Evolutionary conservation across 2,888 invertebrate species (phyloP).

Genomic region (Taphrorychus bicolor): DNA sequence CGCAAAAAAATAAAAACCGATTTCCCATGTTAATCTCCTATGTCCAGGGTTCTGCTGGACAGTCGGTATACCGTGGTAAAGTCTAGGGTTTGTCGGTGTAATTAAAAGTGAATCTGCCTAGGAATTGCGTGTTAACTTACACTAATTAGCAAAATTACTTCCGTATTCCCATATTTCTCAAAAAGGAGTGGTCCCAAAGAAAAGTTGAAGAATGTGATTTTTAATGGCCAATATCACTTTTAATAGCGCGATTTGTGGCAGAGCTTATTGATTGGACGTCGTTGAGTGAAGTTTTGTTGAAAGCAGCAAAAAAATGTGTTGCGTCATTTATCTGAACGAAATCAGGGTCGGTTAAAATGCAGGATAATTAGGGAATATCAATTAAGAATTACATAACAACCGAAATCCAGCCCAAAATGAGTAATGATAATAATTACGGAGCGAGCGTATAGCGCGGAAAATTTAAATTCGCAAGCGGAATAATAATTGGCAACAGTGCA

Average conservation of each 20-base stretch:
- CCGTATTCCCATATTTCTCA: not conserved
- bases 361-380: not conserved
- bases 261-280: no score
- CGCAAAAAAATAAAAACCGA: no score
- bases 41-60: no score
- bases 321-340: not conserved
- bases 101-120: constrained; percentile 16
- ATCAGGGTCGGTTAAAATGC: not conserved
- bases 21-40: no score
- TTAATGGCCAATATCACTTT: not conserved
- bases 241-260: no score
- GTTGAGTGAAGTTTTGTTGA: no score
- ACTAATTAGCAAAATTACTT: constrained; percentile 15
- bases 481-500: constrained; percentile 25
- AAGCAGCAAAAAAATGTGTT: no score
- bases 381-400: constrained; percentile 4
- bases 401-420: constrained; percentile 6
- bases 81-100: constrained; percentile 5
- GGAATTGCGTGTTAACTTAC: constrained; percentile 14
- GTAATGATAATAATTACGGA: constrained; percentile 1
- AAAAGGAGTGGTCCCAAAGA: not conserved
- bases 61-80: not conserved
- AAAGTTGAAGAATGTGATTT: not conserved
- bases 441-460: constrained; percentile 14
- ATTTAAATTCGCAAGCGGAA: constrained; percentile 9